These are phyloP conservation scores for Stenolophus ochropezus DNA, from an alignment of 2,888 invertebrate species.

Conservation along the genomic window DNA sequence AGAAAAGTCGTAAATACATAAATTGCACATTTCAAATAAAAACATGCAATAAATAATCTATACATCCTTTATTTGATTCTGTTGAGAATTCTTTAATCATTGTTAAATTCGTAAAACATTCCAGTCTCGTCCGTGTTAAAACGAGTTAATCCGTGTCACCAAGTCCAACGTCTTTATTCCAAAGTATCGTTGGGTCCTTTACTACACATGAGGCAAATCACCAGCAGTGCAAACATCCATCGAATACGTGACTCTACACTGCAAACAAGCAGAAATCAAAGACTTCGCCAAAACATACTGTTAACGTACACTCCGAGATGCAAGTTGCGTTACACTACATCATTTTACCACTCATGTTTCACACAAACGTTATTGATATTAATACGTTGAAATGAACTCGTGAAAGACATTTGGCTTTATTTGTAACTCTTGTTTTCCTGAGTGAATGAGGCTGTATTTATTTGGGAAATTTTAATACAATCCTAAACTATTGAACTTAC, in stretches of 20 bases:
- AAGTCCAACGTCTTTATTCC: background rate
- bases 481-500: no score
- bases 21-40: no score
- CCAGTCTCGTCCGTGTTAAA: background rate
- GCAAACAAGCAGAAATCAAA: conserved; percentile 50
- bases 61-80: no score
- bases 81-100: no score
- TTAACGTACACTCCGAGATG: conserved; percentile 43
- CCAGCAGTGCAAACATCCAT: conserved; percentile 24
- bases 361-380: no score
- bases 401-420: no score
- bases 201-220: conserved; percentile 19
- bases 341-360: background rate
- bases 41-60: no score
- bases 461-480: no score
- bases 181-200: conserved; percentile 2
- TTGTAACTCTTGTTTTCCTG: no score
- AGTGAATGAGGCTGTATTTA: no score
- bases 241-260: conserved; percentile 49
- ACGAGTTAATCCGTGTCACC: background rate
- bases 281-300: conserved; percentile 47
- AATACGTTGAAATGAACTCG: no score
- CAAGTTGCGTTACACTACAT: background rate
- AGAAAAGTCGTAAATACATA: no score
- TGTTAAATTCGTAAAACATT: background rate